Evolutionary conservation across 92 coral and sea anemone species (phyloP).

Genomic region (Actinostola sp.): DNA sequence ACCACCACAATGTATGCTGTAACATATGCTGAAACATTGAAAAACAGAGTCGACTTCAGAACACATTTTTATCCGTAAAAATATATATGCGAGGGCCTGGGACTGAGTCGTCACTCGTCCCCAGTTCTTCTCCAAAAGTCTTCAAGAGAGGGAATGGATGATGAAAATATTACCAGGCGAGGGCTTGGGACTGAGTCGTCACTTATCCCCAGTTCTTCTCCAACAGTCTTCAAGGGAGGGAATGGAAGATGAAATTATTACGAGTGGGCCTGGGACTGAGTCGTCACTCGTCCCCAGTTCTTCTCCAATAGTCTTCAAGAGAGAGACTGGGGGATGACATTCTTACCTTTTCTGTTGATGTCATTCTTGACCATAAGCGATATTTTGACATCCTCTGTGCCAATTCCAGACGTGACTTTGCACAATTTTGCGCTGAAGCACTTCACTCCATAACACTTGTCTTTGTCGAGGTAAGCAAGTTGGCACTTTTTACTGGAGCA

Average conservation of each 20-base stretch:
- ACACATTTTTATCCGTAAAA: too few species aligned
- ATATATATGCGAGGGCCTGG: too few species aligned
- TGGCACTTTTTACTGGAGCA: constrained; percentile 89
- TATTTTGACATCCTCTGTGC: constrained; percentile 89
- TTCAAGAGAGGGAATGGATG: not conserved
- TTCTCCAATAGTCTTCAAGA: not conserved
- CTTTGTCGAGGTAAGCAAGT: constrained; percentile 90
- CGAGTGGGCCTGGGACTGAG: too few species aligned
- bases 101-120: too few species aligned
- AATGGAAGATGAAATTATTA: not conserved
- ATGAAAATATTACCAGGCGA: constrained; percentile 61
- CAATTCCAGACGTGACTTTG: constrained; percentile 74
- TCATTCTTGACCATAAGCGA: constrained; percentile 98
- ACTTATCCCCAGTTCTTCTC: not conserved
- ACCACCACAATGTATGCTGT: constrained; percentile 97
- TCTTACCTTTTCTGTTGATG: constrained; percentile 82
- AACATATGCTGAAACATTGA: constrained; percentile 74
- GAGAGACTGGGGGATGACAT: not conserved
- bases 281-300: too few species aligned
- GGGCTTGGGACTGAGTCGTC: too few species aligned
- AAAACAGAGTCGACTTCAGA: not conserved
- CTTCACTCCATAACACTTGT: constrained; percentile 89
- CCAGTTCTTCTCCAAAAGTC: not conserved
- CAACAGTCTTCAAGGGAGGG: not conserved
- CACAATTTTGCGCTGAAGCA: constrained; percentile 86